These are phyloP conservation scores for Trachelus iudaicus DNA, from an alignment of 2,888 invertebrate genomes.

Conservation along the genomic window DNA sequence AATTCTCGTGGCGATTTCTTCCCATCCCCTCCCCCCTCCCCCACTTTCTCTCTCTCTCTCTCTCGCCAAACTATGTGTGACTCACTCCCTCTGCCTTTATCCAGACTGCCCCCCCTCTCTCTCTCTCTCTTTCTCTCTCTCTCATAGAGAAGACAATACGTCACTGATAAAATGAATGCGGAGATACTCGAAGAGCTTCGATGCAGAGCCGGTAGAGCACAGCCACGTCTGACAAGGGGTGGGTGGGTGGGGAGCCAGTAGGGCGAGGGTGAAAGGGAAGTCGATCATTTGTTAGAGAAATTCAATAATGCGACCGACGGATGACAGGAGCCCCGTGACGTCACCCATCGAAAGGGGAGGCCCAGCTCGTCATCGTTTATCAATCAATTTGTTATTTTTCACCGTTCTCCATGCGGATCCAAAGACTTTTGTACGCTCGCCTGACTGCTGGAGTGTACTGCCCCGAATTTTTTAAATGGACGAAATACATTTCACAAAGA, in stretches of 20 bases:
- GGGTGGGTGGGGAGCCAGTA: neutral
- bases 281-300: slow-evolving; percentile 54
- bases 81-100: too few relatives aligned
- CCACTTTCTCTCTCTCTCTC: too few relatives aligned
- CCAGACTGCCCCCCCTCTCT: too few relatives aligned
- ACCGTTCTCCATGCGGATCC: slow-evolving; percentile 26
- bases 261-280: slow-evolving; percentile 23
- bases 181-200: neutral
- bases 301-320: slow-evolving; percentile 51
- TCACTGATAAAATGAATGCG: slow-evolving; percentile 10
- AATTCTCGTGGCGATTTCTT: slow-evolving; percentile 22
- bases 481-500: neutral
- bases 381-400: slow-evolving; percentile 45
- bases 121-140: neutral
- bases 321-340: slow-evolving; percentile 40
- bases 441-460: neutral
- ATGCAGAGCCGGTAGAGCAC: slow-evolving; percentile 1
- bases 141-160: neutral
- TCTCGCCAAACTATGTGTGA: too few relatives aligned
- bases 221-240: neutral
- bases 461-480: neutral
- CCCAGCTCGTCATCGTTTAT: slow-evolving; percentile 45
- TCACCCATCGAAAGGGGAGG: slow-evolving; percentile 31
- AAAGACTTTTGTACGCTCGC: neutral
- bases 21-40: too few relatives aligned